Evolutionary conservation across 2,113 vertebrate species (phyloP).

Genomic region (Origma solitaria): DNA sequence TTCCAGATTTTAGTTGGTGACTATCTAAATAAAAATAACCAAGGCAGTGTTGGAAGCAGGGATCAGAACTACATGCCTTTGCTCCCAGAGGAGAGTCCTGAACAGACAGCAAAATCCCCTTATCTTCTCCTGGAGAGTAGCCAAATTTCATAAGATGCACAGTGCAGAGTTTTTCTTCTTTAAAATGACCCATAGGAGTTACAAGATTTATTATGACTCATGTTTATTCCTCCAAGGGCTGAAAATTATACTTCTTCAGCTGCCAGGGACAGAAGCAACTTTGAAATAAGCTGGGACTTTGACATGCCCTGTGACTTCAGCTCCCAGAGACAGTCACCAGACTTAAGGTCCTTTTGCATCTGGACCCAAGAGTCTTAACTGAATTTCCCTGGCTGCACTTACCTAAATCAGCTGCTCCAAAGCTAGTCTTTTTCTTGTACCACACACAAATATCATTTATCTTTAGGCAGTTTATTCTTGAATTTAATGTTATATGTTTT

Average conservation of each 20-base stretch:
- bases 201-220: slow-evolving; percentile 11
- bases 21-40: neutral
- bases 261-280: neutral
- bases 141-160: neutral
- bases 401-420: neutral
- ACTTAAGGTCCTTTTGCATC: neutral
- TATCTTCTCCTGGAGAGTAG: neutral
- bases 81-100: neutral
- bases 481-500: neutral
- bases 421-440: neutral
- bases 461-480: neutral
- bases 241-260: slow-evolving; percentile 9
- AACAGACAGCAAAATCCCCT: neutral
- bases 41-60: neutral
- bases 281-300: neutral
- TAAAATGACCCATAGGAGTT: slow-evolving; percentile 8
- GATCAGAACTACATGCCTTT: neutral
- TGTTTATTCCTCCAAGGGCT: neutral
- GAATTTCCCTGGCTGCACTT: neutral
- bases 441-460: neutral
- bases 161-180: neutral
- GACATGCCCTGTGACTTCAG: neutral
- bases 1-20: neutral
- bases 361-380: neutral
- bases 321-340: neutral